Percentiles rank a stretch among this genome's conserved stretches.
Evolutionary conservation across 1,140 invertebrate species (phyloP).

Genomic region (Antheraea pernyi): DNA sequence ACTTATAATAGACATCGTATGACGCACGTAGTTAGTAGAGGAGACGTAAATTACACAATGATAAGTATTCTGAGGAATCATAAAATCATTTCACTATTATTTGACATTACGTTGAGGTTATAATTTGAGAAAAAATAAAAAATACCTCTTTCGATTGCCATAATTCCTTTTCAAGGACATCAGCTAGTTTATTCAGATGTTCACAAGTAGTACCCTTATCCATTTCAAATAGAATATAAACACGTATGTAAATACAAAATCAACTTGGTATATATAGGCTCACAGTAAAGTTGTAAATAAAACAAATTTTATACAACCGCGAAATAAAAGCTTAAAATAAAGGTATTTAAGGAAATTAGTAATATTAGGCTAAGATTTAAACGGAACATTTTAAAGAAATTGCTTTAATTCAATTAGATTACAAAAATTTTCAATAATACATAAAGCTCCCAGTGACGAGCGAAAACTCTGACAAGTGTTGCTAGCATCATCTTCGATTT

Average conservation of each 20-base stretch:
- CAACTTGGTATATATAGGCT: slow-evolving; percentile 45
- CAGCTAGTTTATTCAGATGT: slow-evolving; percentile 67
- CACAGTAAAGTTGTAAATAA: slow-evolving; percentile 66
- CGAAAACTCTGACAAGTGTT: slow-evolving; percentile 58
- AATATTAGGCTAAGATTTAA: slow-evolving; percentile 25
- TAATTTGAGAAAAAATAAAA: slow-evolving; percentile 34
- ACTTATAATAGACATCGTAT: not conserved
- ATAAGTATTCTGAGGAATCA: slow-evolving; percentile 41
- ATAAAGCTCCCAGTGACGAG: slow-evolving; percentile 73
- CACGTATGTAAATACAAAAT: slow-evolving; percentile 44
- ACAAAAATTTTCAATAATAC: slow-evolving; percentile 67
- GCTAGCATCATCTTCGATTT: no score
- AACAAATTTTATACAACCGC: slow-evolving; percentile 48
- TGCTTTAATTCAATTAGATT: slow-evolving; percentile 69
- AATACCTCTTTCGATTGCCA: slow-evolving; percentile 71
- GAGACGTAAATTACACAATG: slow-evolving; percentile 56
- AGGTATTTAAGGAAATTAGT: slow-evolving; percentile 29
- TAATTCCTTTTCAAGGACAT: slow-evolving; percentile 59
- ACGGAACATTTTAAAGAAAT: slow-evolving; percentile 55
- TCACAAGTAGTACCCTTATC: slow-evolving; percentile 74
- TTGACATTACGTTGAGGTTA: slow-evolving; percentile 68
- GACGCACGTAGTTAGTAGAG: slow-evolving; percentile 8
- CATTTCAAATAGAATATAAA: slow-evolving; percentile 52
- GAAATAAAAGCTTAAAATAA: slow-evolving; percentile 28
- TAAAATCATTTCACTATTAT: slow-evolving; percentile 54